Base-by-base conservation (phyloP, 2,797 vertebrate species). In the Tympanoctomys barrerae region DNA sequence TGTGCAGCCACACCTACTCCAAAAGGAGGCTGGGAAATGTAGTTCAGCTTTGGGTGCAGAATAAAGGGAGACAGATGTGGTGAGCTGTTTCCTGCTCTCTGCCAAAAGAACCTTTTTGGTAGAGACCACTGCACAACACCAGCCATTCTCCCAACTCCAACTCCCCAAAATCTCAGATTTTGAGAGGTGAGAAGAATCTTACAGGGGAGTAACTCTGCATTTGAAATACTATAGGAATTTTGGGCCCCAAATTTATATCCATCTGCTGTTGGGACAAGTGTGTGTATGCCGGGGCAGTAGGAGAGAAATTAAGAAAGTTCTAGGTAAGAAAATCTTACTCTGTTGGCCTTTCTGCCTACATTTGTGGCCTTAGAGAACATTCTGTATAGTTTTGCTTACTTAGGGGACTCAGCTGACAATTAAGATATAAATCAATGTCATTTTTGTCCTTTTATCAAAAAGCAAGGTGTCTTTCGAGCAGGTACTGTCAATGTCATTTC, bases 361-460 rank as follows among this genome's bases (percentile, higher is more conserved):
- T 39, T 24, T 73, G 42, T 91, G 93, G 64, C 80, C n/a, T 77
- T 49, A 62, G 70, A 61, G 66, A 83, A 46, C 57, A 83, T 42
- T 81, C 88, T 85, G 26, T 7, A 28, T 71, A 61, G 80, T 93
- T 95, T 87, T 75, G 54, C 5, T 87, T 36, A 68, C 54, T 89
- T 95, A 33, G 33, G 80, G 87, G 81, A 66, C 39, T 22, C 54
- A 28, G 80, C 52, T 95, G 90, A 82, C n/a, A 92, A 81, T 75
- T 52, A 81, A 91, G 89, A 92, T 83, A 97, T 94, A 94, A 92
- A 94, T 95, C 89, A 95, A 95, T 91, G 95, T 21, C 95, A 90
- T 71, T 82, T 94, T 94, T 70, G 21, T 73, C 57, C 42, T 85
- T 86, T 70, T 81, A 88, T 82, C 13, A 64, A 92, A 86, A 79